Base-by-base conservation (phyloP, 2,113 vertebrate genomes). In the Cyprinodon tularosa region DNA sequence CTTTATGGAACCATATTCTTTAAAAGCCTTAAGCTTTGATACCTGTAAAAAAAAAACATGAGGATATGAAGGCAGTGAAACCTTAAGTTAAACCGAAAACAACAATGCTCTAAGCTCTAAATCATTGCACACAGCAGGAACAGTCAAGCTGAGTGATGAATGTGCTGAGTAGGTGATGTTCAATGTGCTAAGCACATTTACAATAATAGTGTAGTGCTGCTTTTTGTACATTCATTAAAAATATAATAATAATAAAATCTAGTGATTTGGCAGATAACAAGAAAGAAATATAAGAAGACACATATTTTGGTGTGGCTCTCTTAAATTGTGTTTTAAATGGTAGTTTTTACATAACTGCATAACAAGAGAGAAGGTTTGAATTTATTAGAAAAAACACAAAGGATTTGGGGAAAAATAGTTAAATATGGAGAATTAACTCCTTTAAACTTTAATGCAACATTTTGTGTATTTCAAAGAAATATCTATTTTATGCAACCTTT, bases 121-220 rank as follows among this genome's bases (percentile, higher is more conserved):
- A 36, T 40, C 53, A 42, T 17, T 62, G 12, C 47, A 15, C 11
- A 47, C 45, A 65, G 20, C 38, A 22, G 12, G 12, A n/a, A 67
- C 63, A 40, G 66, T 48, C 61, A 53, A 64, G 45, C 36, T 59
- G 68, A 67, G n/a, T 61, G 12, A 77, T 60, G 61, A 78, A 78
- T 78, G 62, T 60, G 44, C 76, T 72, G 36, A 63, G 53, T 63
- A 62, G 66, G 29, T 57, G 11, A 14, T 57, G 36, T 76, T 66
- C 29, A 38, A 37, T 66, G n/a, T 66, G 37, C 68, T 72, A 72
- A 36, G 13, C 48, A 40, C 48, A 1, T 6, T 63, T 69, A 40
- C 38, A 36, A 22, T 3, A 48, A 48, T 62, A 3, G 9, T 59
- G 4, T 37, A 11, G 48, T 50, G 17, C 50, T 13, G 14, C 50